Base-by-base conservation (phyloP, 2,113 vertebrate species). In the Ailurus styani region DNA sequence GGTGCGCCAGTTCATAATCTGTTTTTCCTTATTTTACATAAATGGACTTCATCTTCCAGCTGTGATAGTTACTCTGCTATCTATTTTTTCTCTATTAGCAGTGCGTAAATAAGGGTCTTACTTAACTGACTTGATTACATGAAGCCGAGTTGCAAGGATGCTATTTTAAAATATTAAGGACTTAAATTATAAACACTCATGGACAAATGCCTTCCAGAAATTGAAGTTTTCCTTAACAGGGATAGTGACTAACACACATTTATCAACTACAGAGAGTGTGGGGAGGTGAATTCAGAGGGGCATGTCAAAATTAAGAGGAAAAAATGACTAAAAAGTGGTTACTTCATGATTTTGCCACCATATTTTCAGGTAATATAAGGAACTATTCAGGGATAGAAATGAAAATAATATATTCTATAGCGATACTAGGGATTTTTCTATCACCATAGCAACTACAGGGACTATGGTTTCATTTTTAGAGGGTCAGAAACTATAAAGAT, bases 401-500 rank as follows among this genome's bases (percentile, higher is more conserved):
- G 42, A 40, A 95, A 92, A 93, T 95, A 72, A 31, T 96, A 73
- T 75, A 92, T 89, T 90, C 66, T 90, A 25, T 90, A 77, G 34
- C 95, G 79, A 95, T 96, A 7, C 42, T 88, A 52, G 52, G 54
- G 64, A 95, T 81, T 95, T 97, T 94, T 94, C 47, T 70, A 52
- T 98, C 77, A 94, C 93, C 95, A 97, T 97, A 91, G 96, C 52
- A 97, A 97, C 93, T 90, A 47, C 20, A 79, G 66, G 52, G n/a
- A 97, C 27, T 81, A 68, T 72, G 42, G 34, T 95, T 98, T 97
- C 83, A 89, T 88, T 98, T 97, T 96, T 87, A 78, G 75, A 91
- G 93, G 87, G 94, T 98, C 95, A 93, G 83, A 96, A 97, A 70
- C 85, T 94, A 78, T 96, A 95, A 98, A 96, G 87, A 95, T 96